A percentile compares a stretch with the other conserved stretches of the same genome.
phyloP scores from a whole-genome alignment of 2,888 invertebrate genomes.

The Lasioglossum calceatum region DNA sequence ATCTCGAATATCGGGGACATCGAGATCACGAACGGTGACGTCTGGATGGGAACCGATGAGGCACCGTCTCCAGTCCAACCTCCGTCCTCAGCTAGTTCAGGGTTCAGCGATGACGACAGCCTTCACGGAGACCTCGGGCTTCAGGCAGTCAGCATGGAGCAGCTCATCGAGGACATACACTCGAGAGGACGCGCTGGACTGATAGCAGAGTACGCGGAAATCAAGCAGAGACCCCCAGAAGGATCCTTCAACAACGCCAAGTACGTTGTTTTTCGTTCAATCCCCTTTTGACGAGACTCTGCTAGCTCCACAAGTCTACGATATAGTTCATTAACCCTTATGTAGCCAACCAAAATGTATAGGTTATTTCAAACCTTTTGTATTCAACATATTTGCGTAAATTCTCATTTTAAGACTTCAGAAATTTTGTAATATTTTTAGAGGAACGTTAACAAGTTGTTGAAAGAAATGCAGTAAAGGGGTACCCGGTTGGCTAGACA shows the following conservation, averaged over 20 bases:
- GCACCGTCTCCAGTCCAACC: conserved; percentile 86
- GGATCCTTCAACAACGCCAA: conserved; percentile 96
- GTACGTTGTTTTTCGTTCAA: conserved; percentile 84
- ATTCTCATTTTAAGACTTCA: no score
- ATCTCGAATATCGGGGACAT: conserved; percentile 83
- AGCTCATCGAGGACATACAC: conserved; percentile 91
- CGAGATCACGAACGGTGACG: conserved; percentile 84
- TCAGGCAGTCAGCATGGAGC: conserved; percentile 89
- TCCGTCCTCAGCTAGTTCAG: conserved; percentile 91
- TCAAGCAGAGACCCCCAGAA: conserved; percentile 92
- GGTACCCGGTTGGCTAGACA: no score
- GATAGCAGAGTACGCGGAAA: conserved; percentile 94
- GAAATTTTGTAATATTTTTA: no score
- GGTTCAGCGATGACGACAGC: conserved; percentile 96
- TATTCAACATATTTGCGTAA: no score
- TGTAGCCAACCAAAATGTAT: no score
- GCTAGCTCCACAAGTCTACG: not conserved
- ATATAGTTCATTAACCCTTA: no score
- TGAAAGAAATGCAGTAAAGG: no score
- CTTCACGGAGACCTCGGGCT: conserved; percentile 88
- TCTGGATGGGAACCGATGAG: conserved; percentile 84
- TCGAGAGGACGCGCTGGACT: conserved; percentile 92
- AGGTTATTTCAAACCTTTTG: no score
- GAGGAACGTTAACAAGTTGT: no score
- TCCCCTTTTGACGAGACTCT: not conserved